Conservation (phyloP, 35 echinoderm and acorn worm genomes). For the Diadema setosum region DNA sequence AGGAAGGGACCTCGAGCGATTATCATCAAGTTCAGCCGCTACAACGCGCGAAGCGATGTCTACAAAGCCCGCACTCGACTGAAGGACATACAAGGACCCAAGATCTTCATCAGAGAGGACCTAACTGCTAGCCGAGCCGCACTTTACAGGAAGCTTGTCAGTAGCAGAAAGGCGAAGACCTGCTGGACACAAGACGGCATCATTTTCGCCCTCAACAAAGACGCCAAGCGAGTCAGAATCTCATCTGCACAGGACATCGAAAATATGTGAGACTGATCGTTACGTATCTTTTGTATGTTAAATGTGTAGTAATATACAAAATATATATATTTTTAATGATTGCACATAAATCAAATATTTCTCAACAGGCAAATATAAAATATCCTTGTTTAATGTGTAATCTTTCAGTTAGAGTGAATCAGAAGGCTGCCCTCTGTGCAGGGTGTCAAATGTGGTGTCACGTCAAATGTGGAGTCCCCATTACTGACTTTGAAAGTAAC, state of each 20-base stretch:
- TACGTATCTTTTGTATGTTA: not conserved
- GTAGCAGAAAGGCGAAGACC: not conserved
- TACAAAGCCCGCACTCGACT: not conserved
- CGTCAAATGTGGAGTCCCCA: not conserved
- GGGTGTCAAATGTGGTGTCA: not conserved
- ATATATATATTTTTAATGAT: no score
- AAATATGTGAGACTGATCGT: not conserved
- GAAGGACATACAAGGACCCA: not conserved
- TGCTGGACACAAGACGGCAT: not conserved
- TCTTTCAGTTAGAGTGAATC: not conserved
- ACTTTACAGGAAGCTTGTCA: not conserved
- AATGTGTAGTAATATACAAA: no score
- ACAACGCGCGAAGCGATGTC: not conserved
- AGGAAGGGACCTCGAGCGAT: not conserved
- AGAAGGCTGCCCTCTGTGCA: not conserved
- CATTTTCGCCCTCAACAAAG: not conserved
- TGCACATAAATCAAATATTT: not conserved
- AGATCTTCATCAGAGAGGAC: not conserved
- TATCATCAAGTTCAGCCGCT: not conserved
- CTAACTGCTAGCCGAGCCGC: not conserved
- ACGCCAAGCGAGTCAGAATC: not conserved
- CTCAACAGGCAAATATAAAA: not conserved
- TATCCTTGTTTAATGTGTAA: not conserved
- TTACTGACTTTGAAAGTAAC: not conserved
- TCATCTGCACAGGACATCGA: not conserved